A percentile compares a stretch with the other conserved stretches of the same genome.
phyloP scores from a whole-genome alignment of 2,888 invertebrate species.

The Malthinus flaveolus region DNA sequence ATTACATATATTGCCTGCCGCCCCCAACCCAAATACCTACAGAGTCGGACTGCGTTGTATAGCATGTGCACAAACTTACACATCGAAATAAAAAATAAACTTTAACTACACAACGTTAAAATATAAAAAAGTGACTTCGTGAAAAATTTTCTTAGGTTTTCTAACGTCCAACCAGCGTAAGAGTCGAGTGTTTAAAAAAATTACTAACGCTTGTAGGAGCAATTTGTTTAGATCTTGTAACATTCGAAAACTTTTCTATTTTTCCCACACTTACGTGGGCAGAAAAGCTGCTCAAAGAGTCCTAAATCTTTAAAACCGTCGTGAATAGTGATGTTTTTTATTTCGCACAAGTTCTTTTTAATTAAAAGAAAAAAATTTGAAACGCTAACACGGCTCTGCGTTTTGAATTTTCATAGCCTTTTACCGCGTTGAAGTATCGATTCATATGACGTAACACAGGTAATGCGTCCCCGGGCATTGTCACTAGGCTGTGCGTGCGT shows the following conservation, averaged over 20 bases:
- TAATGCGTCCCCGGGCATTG: constrained; percentile 47
- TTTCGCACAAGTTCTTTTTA: not conserved
- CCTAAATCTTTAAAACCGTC: no score
- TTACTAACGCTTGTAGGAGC: no score
- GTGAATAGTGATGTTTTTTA: no score
- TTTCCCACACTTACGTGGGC: no score
- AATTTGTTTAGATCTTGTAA: no score
- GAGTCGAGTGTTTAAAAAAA: no score
- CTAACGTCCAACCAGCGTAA: no score
- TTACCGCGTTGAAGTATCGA: constrained; percentile 53
- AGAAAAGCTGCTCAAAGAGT: no score
- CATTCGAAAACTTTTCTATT: no score
- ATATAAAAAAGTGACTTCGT: not conserved
- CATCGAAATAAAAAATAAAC: constrained; percentile 1
- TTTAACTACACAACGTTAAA: not conserved
- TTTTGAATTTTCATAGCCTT: constrained; percentile 43
- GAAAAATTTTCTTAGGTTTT: not conserved
- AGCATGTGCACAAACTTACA: constrained; percentile 19
- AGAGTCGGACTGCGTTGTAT: constrained; percentile 33
- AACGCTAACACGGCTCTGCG: constrained; percentile 17
- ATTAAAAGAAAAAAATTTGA: not conserved
- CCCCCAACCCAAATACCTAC: constrained; percentile 42
- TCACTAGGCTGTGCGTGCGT: constrained; percentile 39
- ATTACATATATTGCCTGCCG: constrained; percentile 59
- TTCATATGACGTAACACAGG: constrained; percentile 48